Conservation (phyloP, 2,888 invertebrate species). For the Biston stratarius region DNA sequence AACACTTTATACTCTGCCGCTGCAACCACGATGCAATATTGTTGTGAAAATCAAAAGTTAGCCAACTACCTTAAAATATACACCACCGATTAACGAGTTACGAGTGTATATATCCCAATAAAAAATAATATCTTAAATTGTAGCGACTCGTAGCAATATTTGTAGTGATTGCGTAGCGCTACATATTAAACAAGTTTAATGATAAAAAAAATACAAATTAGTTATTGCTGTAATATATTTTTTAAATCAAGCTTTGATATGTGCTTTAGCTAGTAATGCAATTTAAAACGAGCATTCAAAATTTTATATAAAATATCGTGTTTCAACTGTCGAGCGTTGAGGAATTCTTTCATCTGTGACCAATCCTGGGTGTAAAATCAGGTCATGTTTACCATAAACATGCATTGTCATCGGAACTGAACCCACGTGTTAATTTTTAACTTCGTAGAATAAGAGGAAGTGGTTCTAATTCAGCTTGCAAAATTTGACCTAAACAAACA, state of each 20-base stretch:
- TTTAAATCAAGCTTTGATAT: neutral
- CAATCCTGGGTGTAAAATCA: no score
- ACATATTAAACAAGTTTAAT: no score
- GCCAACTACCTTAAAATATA: neutral
- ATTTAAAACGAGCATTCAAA: neutral
- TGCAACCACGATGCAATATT: neutral
- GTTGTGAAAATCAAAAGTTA: neutral
- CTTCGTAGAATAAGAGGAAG: no score
- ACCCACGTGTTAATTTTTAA: no score
- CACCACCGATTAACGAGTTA: no score
- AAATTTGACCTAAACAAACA: no score
- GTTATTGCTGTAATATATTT: neutral
- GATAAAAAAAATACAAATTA: neutral
- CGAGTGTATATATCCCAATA: neutral
- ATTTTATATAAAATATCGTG: neutral
- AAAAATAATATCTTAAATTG: neutral
- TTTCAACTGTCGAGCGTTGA: no score
- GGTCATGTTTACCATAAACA: no score
- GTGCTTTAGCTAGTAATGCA: no score
- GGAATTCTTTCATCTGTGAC: no score
- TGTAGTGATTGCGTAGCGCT: slow-evolving; percentile 40
- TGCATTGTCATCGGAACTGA: no score
- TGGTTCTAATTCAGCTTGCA: no score
- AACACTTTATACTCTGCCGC: neutral
- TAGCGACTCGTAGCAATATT: slow-evolving; percentile 7